Evolutionary conservation across 2,113 vertebrate species (phyloP).

Genomic region (Diphyllodes magnificus): DNA sequence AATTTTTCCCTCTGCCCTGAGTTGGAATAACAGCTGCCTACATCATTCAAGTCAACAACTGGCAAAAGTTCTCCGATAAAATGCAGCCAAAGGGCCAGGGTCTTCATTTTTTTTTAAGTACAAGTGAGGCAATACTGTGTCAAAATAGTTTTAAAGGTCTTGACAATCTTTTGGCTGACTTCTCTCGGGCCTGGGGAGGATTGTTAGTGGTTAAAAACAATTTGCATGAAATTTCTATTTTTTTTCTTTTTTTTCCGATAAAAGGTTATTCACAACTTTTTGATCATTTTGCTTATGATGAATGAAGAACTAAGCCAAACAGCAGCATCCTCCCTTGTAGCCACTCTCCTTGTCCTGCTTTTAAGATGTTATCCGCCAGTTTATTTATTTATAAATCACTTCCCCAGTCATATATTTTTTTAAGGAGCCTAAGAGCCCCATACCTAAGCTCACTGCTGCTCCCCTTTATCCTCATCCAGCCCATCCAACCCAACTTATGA

Average conservation of each 20-base stretch:
- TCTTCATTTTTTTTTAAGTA: not conserved
- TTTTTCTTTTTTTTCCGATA: not conserved
- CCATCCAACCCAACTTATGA: accelerated
- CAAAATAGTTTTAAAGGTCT: slow-evolving; percentile 25
- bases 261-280: not conserved
- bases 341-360: not conserved
- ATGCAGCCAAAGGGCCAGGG: not conserved
- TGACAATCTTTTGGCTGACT: not conserved
- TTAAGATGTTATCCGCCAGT: not conserved
- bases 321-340: not conserved
- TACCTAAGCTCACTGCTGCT: accelerated
- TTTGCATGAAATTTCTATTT: not conserved
- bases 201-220: not conserved
- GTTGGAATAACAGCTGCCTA: not conserved
- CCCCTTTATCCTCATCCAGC: not conserved
- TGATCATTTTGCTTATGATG: not conserved
- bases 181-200: not conserved
- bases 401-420: not conserved
- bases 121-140: not conserved
- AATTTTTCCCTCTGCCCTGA: not conserved
- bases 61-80: not conserved
- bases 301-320: not conserved
- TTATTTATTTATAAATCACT: not conserved
- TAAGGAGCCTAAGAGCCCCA: not conserved
- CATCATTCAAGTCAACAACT: not conserved